phyloP scores from a whole-genome alignment of 2,113 vertebrate genomes.

The Acrocephalus arundinaceus region DNA sequence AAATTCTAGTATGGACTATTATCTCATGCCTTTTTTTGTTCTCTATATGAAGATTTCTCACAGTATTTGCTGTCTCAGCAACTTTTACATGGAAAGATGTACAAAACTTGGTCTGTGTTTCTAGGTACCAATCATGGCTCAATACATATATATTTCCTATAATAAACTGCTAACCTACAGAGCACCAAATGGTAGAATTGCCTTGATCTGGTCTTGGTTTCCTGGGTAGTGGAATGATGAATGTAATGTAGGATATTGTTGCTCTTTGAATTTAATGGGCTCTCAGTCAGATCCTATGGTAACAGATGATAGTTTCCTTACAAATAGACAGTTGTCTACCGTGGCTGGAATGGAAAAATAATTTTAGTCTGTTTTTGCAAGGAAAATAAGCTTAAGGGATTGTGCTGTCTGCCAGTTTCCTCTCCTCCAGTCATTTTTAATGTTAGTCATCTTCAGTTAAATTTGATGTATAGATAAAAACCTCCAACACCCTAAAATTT shows the following conservation, averaged over 20 bases:
- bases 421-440: not conserved
- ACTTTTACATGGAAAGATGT: not conserved
- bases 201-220: not conserved
- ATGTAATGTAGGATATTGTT: not conserved
- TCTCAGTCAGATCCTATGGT: slow-evolving; percentile 1
- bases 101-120: not conserved
- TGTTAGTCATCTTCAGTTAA: slow-evolving; percentile 22
- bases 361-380: slow-evolving; percentile 22
- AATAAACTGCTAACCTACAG: not conserved
- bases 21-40: not conserved
- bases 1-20: not conserved
- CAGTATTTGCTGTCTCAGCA: not conserved
- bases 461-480: not conserved
- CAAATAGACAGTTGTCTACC: not conserved
- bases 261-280: not conserved
- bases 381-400: slow-evolving; percentile 8
- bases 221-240: not conserved
- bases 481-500: not conserved
- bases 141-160: not conserved
- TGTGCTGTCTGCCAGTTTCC: slow-evolving; percentile 6
- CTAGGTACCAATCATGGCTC: not conserved
- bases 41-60: not conserved
- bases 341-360: slow-evolving; percentile 17
- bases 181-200: not conserved
- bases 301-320: not conserved